phyloP scores from a whole-genome alignment of 2,888 invertebrate genomes.

The Tipula unca region DNA sequence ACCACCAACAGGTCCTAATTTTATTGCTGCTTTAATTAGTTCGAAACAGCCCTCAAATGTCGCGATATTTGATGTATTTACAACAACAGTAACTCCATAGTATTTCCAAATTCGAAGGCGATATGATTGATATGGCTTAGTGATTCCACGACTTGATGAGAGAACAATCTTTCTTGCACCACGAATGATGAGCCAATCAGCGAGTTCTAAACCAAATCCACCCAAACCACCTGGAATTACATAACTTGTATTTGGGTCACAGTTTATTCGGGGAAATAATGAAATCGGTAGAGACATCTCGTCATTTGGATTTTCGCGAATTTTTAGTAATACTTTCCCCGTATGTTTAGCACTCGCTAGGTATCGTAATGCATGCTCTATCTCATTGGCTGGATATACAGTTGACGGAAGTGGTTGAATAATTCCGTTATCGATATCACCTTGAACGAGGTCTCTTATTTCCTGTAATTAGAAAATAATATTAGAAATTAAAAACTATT shows the following conservation, averaged over 20 bases:
- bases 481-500: not conserved
- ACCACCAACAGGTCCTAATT: conserved; percentile 64
- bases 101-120: conserved; percentile 40
- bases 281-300: conserved; percentile 32
- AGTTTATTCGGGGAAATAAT: conserved; percentile 34
- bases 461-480: not conserved
- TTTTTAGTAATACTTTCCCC: conserved; percentile 55
- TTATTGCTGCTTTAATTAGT: conserved; percentile 54
- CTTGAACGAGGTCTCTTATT: not conserved
- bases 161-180: conserved; percentile 72
- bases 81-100: conserved; percentile 52
- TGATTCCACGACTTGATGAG: conserved; percentile 69
- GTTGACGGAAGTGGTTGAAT: conserved; percentile 52
- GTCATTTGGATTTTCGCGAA: conserved; percentile 32
- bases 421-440: not conserved
- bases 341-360: conserved; percentile 69
- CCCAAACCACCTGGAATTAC: conserved; percentile 75
- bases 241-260: conserved; percentile 40
- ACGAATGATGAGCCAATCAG: conserved; percentile 75
- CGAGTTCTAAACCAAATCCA: conserved; percentile 84
- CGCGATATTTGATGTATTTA: conserved; percentile 65
- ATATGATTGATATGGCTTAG: conserved; percentile 72
- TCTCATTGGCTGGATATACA: conserved; percentile 53
- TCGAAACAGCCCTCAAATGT: conserved; percentile 58
- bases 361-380: conserved; percentile 63